Evolutionary conservation across 2,888 invertebrate genomes (phyloP), one percentile per base, ranked within the genome.

Genomic region (Cyrtodaria siliqua): DNA sequence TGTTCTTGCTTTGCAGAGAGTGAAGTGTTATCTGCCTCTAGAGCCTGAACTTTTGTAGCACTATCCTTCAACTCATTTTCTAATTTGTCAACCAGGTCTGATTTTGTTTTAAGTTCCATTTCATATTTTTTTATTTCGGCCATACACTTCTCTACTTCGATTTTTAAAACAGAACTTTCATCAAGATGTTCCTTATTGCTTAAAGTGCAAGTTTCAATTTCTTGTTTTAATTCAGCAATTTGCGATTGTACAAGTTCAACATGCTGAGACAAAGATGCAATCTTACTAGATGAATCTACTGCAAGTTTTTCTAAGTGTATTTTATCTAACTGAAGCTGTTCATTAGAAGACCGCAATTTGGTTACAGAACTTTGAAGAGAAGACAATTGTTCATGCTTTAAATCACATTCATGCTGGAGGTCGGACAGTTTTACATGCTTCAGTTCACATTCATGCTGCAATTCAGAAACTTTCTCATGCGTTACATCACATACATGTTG

Each of bases 371-470:
- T 68, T 68, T 79, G 71, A 53, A 61, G 44, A 40, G 23, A 26
- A 74, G 61, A 59, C 26, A 75, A 50, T 26, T 64, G 47, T 55
- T 74, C 75, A 79, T 79, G 70, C 75, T 52, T 60, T 18, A 24
- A 23, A 64, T 72, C 64, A 72, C 72, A 77, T 60, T 77, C 75
- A 84, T 70, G 69, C 75, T 61, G 44, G 24, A 53, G 24, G 23
- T 29, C 56, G 57, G 57, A 72, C 62, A 79, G 42, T 29, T 55
- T 47, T 49, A 66, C 63, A 62, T 75, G 68, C 66, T 59, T 70
- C 42, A 64, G 55, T 66, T 62, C 64, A 80, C 82, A 79, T 73
- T 75, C 75, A 85, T 73, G 77, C 73, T 75, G 63, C 57, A 81
- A 68, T 61, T 77, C 77, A 60, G 57, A 72, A 59, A 79, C 49